Base-by-base conservation (phyloP, 92 coral and sea anemone species). In the Chrysogorgia sp. region DNA sequence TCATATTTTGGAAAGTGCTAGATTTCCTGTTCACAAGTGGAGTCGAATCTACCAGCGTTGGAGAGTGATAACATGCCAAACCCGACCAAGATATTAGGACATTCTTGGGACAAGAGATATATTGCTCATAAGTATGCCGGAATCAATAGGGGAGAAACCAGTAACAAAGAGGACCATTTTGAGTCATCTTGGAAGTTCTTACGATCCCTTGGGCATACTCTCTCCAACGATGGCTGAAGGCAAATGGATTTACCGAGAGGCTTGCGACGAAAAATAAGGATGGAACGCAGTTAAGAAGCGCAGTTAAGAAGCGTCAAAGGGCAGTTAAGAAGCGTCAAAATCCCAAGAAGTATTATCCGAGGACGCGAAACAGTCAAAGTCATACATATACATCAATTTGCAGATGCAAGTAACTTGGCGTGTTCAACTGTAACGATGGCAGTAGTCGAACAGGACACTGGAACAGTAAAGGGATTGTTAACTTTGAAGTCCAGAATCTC, bases 401-500 rank as follows among this genome's bases (percentile, higher is more conserved):
- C 88, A 60, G 91, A 84, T 53, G 88, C 91, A 26, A 88, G 91
- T 62, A 83, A 77, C 29, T 25, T 62, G 12, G 85, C 88, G 22
- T 87, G 88, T 53, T 87, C 82, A 13, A 71, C 88, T 8, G 88
- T 76, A 10, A 56, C 88, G 28, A 75, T 88, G 5, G 86, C 88
- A 12, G 82, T 84, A 8, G 52, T 84, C 21, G 86, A 88, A 84
- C 75, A 62, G n/a, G 48, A 30, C 7, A 43, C 83, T 17, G 85
- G 83, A 79, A 62, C 59, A 31, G 74, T 76, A 4, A 68, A 84
- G 58, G 86, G 92, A 26, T 47, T 81, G 28, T 63, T 88, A 64
- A 88, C 90, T 5, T 87, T 80, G 29, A 87, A 87, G 41, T 84
- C 88, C 0, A 79, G 88, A 68, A 84, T 88, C 26, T 88, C 83